phyloP scores from a whole-genome alignment of 1,140 invertebrate genomes.

The Palaemon carinicauda region DNA sequence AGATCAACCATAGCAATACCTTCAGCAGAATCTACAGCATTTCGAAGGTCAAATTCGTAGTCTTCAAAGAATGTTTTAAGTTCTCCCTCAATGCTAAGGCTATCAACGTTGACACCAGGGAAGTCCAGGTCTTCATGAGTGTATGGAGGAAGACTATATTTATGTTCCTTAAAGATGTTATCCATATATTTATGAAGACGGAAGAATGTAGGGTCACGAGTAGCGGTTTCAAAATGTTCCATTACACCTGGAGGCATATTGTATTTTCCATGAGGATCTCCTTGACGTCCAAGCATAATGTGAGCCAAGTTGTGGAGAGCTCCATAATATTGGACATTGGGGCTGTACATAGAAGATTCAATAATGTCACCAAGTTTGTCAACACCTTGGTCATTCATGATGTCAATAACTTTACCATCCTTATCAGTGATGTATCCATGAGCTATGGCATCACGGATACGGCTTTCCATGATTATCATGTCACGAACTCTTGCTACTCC shows the following conservation, averaged over 20 bases:
- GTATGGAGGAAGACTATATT: slow-evolving; percentile 61
- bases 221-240: slow-evolving; percentile 68
- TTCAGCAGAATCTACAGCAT: slow-evolving; percentile 67
- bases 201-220: slow-evolving; percentile 75
- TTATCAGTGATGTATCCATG: slow-evolving; percentile 12
- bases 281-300: slow-evolving; percentile 57
- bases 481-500: slow-evolving; percentile 31
- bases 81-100: slow-evolving; percentile 72
- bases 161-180: slow-evolving; percentile 68
- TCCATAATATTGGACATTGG: slow-evolving; percentile 25
- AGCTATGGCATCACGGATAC: slow-evolving; percentile 27
- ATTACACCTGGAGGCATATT: slow-evolving; percentile 65
- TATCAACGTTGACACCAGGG: slow-evolving; percentile 72
- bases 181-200: slow-evolving; percentile 72
- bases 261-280: slow-evolving; percentile 49
- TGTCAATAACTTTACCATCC: not conserved
- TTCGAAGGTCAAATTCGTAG: slow-evolving; percentile 74
- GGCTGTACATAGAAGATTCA: slow-evolving; percentile 34
- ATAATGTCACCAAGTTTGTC: slow-evolving; percentile 17
- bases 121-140: slow-evolving; percentile 66
- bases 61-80: slow-evolving; percentile 78
- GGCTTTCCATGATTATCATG: slow-evolving; percentile 21
- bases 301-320: slow-evolving; percentile 40
- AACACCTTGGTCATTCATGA: slow-evolving; percentile 17
- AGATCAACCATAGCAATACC: slow-evolving; percentile 47